phyloP scores from a whole-genome alignment of 2,888 invertebrate genomes.

The Mimachlamys varia region DNA sequence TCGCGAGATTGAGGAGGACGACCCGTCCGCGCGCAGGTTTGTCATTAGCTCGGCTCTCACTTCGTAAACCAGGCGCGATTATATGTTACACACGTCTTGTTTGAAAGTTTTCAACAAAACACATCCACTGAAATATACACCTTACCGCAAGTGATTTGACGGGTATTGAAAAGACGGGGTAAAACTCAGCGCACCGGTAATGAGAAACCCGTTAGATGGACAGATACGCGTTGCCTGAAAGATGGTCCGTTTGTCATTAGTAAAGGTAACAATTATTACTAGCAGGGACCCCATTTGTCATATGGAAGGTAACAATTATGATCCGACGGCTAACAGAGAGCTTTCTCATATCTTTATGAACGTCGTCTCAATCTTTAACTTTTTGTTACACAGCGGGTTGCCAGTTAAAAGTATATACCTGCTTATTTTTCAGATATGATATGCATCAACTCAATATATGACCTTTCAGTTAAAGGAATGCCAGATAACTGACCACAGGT shows the following conservation, averaged over 20 bases:
- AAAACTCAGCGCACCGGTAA: neutral
- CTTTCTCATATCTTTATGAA: neutral
- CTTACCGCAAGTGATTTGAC: neutral
- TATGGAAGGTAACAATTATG: neutral
- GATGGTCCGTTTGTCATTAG: slow-evolving; percentile 5
- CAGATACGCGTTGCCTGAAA: neutral
- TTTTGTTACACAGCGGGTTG: neutral
- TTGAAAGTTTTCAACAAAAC: slow-evolving; percentile 26
- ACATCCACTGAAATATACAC: slow-evolving; percentile 20
- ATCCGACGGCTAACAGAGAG: neutral
- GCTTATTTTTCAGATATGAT: neutral
- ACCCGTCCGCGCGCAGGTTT: neutral
- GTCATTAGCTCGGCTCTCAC: slow-evolving; percentile 18
- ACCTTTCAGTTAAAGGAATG: neutral
- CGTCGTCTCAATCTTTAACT: neutral
- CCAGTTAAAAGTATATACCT: neutral
- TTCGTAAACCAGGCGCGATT: neutral
- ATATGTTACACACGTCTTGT: slow-evolving; percentile 21
- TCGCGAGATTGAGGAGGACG: slow-evolving; percentile 32
- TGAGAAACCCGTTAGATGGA: neutral
- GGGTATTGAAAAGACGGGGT: slow-evolving; percentile 5
- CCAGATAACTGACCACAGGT: neutral
- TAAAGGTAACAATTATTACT: neutral
- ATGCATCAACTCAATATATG: neutral
- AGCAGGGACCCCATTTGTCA: neutral